Evolutionary conservation across 92 coral and sea anemone genomes (phyloP).

Genomic region (Porites divaricata): DNA sequence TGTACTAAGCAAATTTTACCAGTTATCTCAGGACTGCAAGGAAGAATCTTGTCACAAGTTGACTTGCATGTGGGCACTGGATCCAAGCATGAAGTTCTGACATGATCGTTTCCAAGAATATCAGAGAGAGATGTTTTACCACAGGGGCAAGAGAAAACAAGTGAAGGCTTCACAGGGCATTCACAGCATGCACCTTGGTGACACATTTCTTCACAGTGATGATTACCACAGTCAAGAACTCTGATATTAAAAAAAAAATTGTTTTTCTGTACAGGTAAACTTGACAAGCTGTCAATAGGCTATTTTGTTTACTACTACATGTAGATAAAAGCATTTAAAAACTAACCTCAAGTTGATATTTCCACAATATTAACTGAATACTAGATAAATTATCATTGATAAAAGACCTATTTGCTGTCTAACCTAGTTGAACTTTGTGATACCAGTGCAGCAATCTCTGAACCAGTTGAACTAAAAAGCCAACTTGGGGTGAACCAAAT

Average conservation of each 20-base stretch:
- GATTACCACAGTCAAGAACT: constrained; percentile 93
- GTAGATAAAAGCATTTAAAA: too few species aligned
- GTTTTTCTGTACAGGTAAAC: too few species aligned
- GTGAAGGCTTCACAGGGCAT: constrained; percentile 81
- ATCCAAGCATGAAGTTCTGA: constrained; percentile 83
- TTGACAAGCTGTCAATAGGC: too few species aligned
- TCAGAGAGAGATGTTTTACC: constrained; percentile 75
- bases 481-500: too few species aligned
- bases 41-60: constrained; percentile 72
- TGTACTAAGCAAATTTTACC: neutral
- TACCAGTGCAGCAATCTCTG: too few species aligned
- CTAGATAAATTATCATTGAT: too few species aligned
- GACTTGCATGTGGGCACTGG: constrained; percentile 86
- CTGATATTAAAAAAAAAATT: constrained; percentile 23
- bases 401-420: too few species aligned
- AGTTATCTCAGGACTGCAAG: constrained; percentile 73
- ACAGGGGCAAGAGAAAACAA: constrained; percentile 86
- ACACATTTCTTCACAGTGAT: constrained; percentile 79
- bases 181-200: constrained; percentile 73
- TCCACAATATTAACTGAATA: too few species aligned
- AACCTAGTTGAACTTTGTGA: too few species aligned
- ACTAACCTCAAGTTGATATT: too few species aligned
- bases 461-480: too few species aligned
- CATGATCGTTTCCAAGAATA: constrained; percentile 66
- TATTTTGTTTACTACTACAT: too few species aligned